Percentiles rank a stretch among this genome's conserved stretches.
These are phyloP conservation scores for Asteroscopus sphinx DNA, from an alignment of 2,888 invertebrate species.

Conservation along the genomic window DNA sequence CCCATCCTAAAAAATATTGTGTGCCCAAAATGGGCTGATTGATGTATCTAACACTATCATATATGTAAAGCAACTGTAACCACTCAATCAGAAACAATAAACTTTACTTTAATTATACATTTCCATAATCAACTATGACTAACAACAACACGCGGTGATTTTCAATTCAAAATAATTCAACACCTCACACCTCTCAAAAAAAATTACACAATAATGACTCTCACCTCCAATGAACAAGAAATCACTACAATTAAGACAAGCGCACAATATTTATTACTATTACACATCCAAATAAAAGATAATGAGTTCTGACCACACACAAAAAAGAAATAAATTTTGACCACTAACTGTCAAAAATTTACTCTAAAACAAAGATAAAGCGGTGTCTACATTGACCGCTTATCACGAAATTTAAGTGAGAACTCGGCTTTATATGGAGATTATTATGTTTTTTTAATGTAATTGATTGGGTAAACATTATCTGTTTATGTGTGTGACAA, in stretches of 20 bases:
- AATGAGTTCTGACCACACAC: constrained; percentile 40
- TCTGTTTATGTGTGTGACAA: constrained; percentile 21
- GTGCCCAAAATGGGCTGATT: too few relatives aligned
- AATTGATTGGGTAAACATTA: constrained; percentile 37
- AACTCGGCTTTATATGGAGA: constrained; percentile 43
- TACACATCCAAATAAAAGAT: constrained; percentile 36
- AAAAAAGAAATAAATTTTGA: constrained; percentile 5
- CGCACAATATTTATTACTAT: constrained; percentile 25
- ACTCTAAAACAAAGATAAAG: constrained; percentile 23
- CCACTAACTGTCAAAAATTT: constrained; percentile 20
- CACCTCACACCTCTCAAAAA: background rate
- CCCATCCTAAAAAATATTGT: too few relatives aligned
- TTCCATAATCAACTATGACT: too few relatives aligned
- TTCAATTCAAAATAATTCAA: too few relatives aligned
- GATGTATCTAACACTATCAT: too few relatives aligned
- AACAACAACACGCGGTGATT: too few relatives aligned
- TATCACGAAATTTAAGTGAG: constrained; percentile 48
- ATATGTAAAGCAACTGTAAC: too few relatives aligned
- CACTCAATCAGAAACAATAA: too few relatives aligned
- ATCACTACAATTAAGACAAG: constrained; percentile 43
- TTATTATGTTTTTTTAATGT: too few relatives aligned
- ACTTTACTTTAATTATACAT: too few relatives aligned
- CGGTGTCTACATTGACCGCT: constrained; percentile 10
- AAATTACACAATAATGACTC: constrained; percentile 11
- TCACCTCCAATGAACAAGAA: constrained; percentile 6